These are phyloP conservation scores for Athene noctua DNA, from an alignment of 2,113 vertebrate genomes.

Conservation along the genomic window DNA sequence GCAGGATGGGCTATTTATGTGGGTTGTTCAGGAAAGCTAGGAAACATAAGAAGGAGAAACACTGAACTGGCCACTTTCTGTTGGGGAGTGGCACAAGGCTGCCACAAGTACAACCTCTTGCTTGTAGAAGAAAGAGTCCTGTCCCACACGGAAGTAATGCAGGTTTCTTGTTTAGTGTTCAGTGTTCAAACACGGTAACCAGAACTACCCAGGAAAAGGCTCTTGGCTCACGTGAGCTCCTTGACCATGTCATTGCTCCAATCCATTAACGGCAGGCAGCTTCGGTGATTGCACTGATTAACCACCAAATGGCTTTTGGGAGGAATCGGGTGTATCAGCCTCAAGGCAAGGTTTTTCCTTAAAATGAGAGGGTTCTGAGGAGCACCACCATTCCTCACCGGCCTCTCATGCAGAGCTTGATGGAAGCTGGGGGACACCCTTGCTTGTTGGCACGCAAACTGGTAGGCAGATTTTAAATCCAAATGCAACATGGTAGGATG, in stretches of 20 bases:
- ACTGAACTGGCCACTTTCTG: neutral
- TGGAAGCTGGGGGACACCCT: neutral
- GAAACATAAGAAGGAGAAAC: neutral
- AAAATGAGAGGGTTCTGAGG: neutral
- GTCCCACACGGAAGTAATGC: fast-evolving
- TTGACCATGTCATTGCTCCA: fast-evolving
- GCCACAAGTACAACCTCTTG: neutral
- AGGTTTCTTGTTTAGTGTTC: neutral
- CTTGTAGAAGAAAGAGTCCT: neutral
- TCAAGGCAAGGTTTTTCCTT: neutral
- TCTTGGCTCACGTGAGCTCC: neutral
- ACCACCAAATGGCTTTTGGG: neutral
- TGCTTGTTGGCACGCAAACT: neutral
- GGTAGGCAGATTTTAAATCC: neutral
- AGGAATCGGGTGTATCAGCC: neutral
- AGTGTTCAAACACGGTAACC: neutral
- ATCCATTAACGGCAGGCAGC: fast-evolving
- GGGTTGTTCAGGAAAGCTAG: neutral
- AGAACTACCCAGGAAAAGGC: neutral
- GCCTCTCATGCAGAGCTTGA: neutral
- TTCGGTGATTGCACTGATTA: neutral
- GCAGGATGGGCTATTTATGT: fast-evolving
- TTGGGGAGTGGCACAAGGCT: neutral
- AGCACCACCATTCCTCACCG: neutral
- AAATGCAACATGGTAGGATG: fast-evolving